phyloP scores from a whole-genome alignment of 2,888 invertebrate genomes.

The Yponomeuta malinellus region DNA sequence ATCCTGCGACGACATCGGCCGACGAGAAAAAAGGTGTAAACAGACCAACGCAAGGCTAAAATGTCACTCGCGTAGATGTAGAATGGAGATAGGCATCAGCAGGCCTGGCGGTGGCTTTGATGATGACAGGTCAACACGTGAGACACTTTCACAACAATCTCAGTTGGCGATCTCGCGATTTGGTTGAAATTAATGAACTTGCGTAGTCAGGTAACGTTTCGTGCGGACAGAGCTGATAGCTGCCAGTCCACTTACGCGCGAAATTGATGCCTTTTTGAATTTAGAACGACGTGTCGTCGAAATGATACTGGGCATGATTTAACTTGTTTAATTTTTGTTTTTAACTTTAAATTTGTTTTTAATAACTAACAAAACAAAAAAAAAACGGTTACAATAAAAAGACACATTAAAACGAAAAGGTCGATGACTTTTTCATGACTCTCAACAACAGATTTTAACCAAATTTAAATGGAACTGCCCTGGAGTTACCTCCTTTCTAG shows the following conservation, averaged over 20 bases:
- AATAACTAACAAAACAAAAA: too few relatives aligned
- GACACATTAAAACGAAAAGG: too few relatives aligned
- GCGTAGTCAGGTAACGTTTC: constrained; percentile 18
- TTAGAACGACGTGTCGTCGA: neutral
- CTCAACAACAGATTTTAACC: too few relatives aligned
- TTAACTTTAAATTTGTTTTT: too few relatives aligned
- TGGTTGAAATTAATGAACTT: constrained; percentile 33
- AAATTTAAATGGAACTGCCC: too few relatives aligned
- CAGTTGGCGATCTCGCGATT: constrained; percentile 31
- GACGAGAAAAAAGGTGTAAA: neutral
- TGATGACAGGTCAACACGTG: neutral
- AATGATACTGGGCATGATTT: too few relatives aligned
- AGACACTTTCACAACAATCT: constrained; percentile 37
- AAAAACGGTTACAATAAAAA: too few relatives aligned
- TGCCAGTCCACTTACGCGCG: neutral
- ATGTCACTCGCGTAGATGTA: neutral
- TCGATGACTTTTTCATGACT: too few relatives aligned
- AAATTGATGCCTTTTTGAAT: neutral
- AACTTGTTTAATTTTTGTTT: too few relatives aligned
- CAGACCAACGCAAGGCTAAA: neutral
- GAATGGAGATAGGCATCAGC: neutral
- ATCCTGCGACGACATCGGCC: neutral
- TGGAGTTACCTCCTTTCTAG: too few relatives aligned
- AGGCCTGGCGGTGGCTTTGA: constrained; percentile 8
- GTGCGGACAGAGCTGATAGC: neutral